These are phyloP conservation scores for Chaetura pelagica DNA, from an alignment of 2,113 vertebrate genomes.

Conservation along the genomic window DNA sequence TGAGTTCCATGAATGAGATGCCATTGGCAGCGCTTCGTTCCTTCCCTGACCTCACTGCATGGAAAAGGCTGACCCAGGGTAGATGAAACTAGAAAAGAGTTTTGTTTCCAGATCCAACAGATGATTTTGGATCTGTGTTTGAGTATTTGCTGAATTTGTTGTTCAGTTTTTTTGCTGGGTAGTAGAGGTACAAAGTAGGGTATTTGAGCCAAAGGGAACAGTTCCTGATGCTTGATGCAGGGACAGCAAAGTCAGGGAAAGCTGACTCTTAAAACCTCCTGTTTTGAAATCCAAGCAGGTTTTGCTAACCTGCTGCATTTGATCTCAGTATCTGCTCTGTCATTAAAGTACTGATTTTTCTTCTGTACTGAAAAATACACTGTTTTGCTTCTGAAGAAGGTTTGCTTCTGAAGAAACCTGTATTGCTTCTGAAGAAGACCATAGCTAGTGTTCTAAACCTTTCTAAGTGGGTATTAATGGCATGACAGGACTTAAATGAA, in stretches of 20 bases:
- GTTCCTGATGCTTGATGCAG: neutral
- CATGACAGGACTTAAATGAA: neutral
- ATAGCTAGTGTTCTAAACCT: neutral
- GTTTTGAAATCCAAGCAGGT: neutral
- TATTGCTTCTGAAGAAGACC: neutral
- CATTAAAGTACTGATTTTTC: neutral
- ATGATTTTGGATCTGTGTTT: neutral
- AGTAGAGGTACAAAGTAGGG: neutral
- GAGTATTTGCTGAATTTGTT: neutral
- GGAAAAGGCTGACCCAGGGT: neutral
- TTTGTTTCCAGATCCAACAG: no score
- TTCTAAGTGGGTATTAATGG: neutral
- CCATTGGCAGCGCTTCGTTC: neutral
- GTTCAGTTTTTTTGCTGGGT: neutral
- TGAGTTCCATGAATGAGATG: neutral
- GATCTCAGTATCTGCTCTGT: neutral
- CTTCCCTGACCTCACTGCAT: neutral
- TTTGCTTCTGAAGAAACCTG: no score
- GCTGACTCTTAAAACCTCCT: neutral
- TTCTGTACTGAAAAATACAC: neutral
- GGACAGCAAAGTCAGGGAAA: neutral
- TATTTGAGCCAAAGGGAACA: neutral
- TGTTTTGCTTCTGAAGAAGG: neutral
- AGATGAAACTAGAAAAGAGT: neutral
- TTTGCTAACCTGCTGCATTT: neutral